phyloP scores from a whole-genome alignment of 2,113 vertebrate species.

The Oceanites oceanicus region DNA sequence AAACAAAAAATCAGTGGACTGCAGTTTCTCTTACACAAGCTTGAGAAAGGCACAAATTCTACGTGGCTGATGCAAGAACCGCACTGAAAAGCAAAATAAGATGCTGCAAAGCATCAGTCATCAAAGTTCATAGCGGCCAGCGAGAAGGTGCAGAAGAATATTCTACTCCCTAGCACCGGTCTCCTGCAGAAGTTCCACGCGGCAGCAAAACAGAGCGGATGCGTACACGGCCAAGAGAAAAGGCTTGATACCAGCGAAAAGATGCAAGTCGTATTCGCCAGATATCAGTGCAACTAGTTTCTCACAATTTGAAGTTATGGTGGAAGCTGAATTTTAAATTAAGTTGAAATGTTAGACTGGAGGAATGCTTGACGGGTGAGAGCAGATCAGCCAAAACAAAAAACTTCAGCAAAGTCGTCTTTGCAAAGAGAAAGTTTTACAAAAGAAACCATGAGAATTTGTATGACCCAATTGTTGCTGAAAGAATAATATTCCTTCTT shows the following conservation, averaged over 20 bases:
- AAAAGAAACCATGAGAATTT: accelerated
- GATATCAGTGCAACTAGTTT: background rate
- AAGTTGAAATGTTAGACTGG: background rate
- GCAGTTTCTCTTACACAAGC: background rate
- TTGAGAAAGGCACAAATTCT: background rate
- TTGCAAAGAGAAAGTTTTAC: background rate
- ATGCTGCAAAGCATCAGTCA: background rate
- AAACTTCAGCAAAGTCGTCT: background rate
- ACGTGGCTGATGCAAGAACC: background rate
- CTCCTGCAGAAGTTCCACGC: background rate
- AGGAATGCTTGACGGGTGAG: background rate
- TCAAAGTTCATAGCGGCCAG: background rate
- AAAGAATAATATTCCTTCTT: background rate
- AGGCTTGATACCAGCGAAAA: background rate
- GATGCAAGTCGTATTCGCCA: background rate
- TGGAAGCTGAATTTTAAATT: background rate
- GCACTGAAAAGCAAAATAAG: background rate
- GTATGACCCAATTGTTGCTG: background rate
- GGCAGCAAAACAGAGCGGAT: background rate
- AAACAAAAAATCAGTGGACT: background rate
- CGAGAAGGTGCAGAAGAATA: background rate
- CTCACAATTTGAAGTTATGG: background rate
- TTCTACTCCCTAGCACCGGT: background rate
- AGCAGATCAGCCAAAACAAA: background rate
- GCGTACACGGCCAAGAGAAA: background rate